These are phyloP conservation scores for Phoenicopterus ruber DNA, from an alignment of 2,113 vertebrate species.

Conservation along the genomic window DNA sequence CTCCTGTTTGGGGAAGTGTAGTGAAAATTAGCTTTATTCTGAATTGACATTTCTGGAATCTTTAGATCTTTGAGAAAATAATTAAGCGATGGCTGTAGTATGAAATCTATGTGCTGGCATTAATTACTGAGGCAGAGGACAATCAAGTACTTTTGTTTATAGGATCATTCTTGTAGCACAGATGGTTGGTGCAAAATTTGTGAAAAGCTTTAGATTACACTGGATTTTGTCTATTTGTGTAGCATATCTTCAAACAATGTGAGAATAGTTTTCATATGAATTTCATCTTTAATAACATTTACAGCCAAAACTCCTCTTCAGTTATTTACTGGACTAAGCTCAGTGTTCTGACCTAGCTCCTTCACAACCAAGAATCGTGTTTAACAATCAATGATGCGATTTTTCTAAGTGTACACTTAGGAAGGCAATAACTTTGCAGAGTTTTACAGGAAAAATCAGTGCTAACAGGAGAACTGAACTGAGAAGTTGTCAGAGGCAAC, in stretches of 20 bases:
- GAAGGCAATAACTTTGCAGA: not conserved
- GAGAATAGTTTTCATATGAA: not conserved
- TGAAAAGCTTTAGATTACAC: not conserved
- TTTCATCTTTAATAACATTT: not conserved
- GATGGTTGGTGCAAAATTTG: not conserved
- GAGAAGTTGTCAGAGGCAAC: not conserved
- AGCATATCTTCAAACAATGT: not conserved
- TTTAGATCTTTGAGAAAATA: not conserved
- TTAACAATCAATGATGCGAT: not conserved
- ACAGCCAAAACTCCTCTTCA: not conserved
- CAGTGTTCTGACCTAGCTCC: not conserved
- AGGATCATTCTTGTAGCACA: not conserved
- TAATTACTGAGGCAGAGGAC: not conserved
- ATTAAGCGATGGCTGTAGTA: not conserved
- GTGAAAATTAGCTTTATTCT: not conserved
- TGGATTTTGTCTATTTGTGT: not conserved
- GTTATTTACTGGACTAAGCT: not conserved
- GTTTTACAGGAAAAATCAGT: not conserved
- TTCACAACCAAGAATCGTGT: not conserved
- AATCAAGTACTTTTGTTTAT: not conserved
- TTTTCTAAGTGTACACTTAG: not conserved
- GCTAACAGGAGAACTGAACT: not conserved
- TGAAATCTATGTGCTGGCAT: not conserved
- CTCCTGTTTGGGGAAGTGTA: not conserved
- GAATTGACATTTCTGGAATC: not conserved